A percentile compares a stretch with the other conserved stretches of the same genome.
Evolutionary conservation across 2,797 vertebrate species (phyloP).

Genomic region (Perodicticus potto): DNA sequence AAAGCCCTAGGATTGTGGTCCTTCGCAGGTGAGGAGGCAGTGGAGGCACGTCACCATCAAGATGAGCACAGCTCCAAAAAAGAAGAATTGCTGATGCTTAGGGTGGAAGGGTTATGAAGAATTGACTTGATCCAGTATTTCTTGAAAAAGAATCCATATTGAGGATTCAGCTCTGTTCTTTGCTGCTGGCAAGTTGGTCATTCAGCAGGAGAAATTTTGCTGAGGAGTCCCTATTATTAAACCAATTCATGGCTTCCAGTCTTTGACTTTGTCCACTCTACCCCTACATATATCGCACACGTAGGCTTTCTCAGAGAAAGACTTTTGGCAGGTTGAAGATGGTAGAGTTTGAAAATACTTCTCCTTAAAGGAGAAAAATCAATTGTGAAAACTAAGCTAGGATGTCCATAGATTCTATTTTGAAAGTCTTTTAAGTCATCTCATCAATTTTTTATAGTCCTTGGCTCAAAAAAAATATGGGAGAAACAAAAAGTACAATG

Average conservation of each 20-base stretch:
- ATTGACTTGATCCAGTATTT: background rate
- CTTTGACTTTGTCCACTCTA: accelerated
- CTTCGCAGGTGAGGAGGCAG: background rate
- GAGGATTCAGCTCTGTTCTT: background rate
- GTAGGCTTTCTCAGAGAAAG: background rate
- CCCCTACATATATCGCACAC: background rate
- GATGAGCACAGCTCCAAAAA: background rate
- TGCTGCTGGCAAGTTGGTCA: background rate
- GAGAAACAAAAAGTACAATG: background rate
- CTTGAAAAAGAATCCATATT: accelerated
- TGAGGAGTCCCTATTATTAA: background rate
- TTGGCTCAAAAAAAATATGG: background rate
- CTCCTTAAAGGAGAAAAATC: background rate
- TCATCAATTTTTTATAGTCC: background rate
- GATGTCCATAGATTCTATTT: background rate
- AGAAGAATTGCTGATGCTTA: background rate
- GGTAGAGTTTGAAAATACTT: background rate
- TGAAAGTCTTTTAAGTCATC: background rate
- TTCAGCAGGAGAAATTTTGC: background rate
- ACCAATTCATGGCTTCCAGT: background rate
- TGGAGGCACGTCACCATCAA: background rate
- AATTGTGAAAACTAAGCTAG: background rate
- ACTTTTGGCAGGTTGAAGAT: background rate
- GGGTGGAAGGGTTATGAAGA: background rate
- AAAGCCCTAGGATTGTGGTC: background rate